phyloP scores from a whole-genome alignment of 1,140 invertebrate species.

The Maniola jurtina region DNA sequence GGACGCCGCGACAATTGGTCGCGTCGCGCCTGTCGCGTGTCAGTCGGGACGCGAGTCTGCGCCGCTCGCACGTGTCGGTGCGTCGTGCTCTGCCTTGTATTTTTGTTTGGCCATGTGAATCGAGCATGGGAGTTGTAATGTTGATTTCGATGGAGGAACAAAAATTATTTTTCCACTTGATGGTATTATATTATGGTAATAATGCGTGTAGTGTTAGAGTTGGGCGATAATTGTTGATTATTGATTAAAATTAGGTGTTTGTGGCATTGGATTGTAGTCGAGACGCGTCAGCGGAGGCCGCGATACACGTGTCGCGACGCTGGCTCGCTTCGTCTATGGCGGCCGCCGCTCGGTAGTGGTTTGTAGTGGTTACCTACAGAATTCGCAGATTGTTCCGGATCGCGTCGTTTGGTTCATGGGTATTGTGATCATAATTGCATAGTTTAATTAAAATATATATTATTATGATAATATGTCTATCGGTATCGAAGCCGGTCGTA shows the following conservation, averaged over 20 bases:
- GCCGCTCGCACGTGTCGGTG: conserved; percentile 23
- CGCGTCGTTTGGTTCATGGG: conserved; percentile 67
- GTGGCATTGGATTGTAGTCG: conserved; percentile 66
- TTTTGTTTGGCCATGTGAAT: conserved; percentile 62
- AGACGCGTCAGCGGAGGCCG: conserved; percentile 42
- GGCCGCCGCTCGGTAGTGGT: conserved; percentile 40
- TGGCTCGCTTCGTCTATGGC: conserved; percentile 10
- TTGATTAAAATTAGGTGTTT: conserved; percentile 77
- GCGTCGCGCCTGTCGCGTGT: neutral
- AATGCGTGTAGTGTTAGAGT: conserved; percentile 74
- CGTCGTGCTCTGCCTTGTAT: conserved; percentile 52
- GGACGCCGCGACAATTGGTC: neutral
- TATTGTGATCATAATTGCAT: conserved; percentile 73
- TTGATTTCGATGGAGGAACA: conserved; percentile 70
- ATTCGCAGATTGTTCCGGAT: conserved; percentile 53
- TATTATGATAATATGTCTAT: conserved; percentile 43
- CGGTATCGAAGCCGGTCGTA: conserved; percentile 48
- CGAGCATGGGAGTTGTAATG: conserved; percentile 58
- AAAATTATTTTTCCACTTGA: conserved; percentile 78
- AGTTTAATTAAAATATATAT: conserved; percentile 65
- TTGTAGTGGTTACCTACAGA: conserved; percentile 64
- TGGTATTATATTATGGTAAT: conserved; percentile 60
- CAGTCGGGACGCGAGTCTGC: conserved; percentile 14
- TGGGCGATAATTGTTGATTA: conserved; percentile 77
- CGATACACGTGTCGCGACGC: conserved; percentile 17